These are phyloP conservation scores for Poecilobothrus nobilitatus DNA, from an alignment of 2,888 invertebrate species.

Conservation along the genomic window DNA sequence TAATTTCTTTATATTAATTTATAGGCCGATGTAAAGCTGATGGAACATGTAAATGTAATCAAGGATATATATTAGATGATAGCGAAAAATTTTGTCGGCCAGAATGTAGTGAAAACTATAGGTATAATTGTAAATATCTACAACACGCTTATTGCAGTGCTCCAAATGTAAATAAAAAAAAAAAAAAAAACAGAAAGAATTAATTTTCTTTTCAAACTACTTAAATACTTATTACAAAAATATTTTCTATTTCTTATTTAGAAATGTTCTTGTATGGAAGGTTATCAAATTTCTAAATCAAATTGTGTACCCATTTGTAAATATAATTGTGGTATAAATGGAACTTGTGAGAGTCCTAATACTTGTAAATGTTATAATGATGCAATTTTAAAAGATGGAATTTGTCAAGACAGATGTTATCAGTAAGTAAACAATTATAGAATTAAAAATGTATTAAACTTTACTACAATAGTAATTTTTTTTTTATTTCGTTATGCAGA, in stretches of 20 bases:
- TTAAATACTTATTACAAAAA: no score
- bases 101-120: conserved; percentile 43
- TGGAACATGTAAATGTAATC: conserved; percentile 57
- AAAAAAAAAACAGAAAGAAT: no score
- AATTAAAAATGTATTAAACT: not conserved
- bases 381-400: conserved; percentile 40
- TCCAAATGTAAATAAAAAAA: conserved; percentile 24
- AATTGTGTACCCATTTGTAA: conserved; percentile 37
- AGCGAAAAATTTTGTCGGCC: conserved; percentile 55
- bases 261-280: conserved; percentile 41
- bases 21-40: conserved; percentile 47
- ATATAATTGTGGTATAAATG: conserved; percentile 43
- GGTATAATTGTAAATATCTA: conserved; percentile 17
- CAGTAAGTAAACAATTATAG: conserved; percentile 32
- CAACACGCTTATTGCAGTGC: conserved; percentile 29
- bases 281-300: conserved; percentile 37
- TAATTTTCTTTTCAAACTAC: no score
- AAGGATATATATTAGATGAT: conserved; percentile 50
- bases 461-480: no score
- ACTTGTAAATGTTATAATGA: conserved; percentile 51
- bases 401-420: conserved; percentile 40
- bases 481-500: no score
- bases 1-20: no score
- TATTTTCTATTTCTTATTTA: conserved; percentile 26
- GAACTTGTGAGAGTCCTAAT: conserved; percentile 52